A percentile compares a stretch with the other conserved stretches of the same genome.
Evolutionary conservation across 2,113 vertebrate genomes (phyloP).

Genomic region (Potamarius usumacintae): DNA sequence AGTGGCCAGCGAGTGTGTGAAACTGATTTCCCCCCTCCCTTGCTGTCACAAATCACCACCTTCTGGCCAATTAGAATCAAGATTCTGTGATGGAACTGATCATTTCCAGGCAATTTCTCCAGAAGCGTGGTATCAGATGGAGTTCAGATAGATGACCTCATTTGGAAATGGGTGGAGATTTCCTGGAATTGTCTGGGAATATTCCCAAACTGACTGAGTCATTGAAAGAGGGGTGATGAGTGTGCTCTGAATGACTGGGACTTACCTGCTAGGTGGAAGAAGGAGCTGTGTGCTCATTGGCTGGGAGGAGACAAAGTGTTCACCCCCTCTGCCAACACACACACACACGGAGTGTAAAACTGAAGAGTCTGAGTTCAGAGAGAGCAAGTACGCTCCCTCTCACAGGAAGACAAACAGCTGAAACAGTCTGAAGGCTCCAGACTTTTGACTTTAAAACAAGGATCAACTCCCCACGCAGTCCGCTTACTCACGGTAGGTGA

Average conservation of each 20-base stretch:
- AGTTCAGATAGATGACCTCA: constrained; percentile 14
- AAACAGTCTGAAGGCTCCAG: not conserved
- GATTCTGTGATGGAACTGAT: not conserved
- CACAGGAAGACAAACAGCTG: not conserved
- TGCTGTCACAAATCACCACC: too few species aligned
- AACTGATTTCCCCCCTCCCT: too few species aligned
- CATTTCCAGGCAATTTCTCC: not conserved
- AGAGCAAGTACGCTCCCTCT: constrained; percentile 7
- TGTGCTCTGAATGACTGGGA: constrained; percentile 9
- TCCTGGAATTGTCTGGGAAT: constrained; percentile 1
- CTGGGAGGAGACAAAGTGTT: constrained; percentile 30
- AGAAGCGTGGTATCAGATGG: not conserved
- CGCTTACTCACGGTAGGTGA: constrained; percentile 28
- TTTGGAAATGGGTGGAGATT: constrained; percentile 41
- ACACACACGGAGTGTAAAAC: not conserved
- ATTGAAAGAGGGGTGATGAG: constrained; percentile 20
- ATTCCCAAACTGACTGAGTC: constrained; percentile 38
- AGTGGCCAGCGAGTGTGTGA: too few species aligned
- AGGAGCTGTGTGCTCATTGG: constrained; percentile 44
- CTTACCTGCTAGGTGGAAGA: constrained; percentile 49
- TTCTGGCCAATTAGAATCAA: not conserved
- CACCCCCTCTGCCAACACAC: not conserved
- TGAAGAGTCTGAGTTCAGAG: constrained; percentile 25
- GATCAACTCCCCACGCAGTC: not conserved
- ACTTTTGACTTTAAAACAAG: not conserved